These are phyloP conservation scores for Drosophila sp. DNA, from an alignment of 1,140 invertebrate species.

Conservation along the genomic window DNA sequence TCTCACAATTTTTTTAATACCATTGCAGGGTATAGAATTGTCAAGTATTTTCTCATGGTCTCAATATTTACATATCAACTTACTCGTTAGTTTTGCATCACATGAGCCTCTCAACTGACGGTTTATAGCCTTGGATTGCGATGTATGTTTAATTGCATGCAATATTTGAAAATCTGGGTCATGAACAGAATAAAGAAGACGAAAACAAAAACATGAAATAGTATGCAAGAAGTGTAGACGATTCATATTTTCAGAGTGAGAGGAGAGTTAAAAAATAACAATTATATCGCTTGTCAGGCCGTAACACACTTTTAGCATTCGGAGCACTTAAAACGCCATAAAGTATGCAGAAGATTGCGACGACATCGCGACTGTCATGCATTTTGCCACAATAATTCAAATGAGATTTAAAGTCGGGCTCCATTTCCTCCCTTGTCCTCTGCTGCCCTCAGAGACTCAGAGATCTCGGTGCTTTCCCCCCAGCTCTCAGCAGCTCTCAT, in stretches of 20 bases:
- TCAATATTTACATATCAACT: too few relatives aligned
- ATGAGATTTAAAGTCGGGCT: slow-evolving; percentile 75
- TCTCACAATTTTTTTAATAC: too few relatives aligned
- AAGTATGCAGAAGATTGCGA: slow-evolving; percentile 72
- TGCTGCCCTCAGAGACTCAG: too few relatives aligned
- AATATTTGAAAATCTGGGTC: slow-evolving; percentile 30
- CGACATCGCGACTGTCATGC: slow-evolving; percentile 64
- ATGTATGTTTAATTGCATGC: slow-evolving; percentile 57
- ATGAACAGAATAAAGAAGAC: slow-evolving; percentile 20
- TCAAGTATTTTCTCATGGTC: too few relatives aligned
- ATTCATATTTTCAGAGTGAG: neutral
- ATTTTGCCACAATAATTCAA: slow-evolving; percentile 78
- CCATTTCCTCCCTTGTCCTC: too few relatives aligned
- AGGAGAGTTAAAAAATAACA: slow-evolving; percentile 13
- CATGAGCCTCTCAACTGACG: slow-evolving; percentile 17
- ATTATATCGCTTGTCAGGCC: slow-evolving; percentile 55
- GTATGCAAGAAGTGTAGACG: neutral
- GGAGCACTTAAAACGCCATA: slow-evolving; percentile 75
- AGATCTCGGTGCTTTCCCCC: too few relatives aligned
- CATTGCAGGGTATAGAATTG: too few relatives aligned
- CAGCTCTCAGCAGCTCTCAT: slow-evolving; percentile 4
- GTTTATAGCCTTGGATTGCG: slow-evolving; percentile 27
- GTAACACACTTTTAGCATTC: slow-evolving; percentile 57
- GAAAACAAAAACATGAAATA: neutral
- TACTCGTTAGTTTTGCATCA: neutral